Conservation (phyloP, 1,140 invertebrate species). For the Heliconius eleuchia region DNA sequence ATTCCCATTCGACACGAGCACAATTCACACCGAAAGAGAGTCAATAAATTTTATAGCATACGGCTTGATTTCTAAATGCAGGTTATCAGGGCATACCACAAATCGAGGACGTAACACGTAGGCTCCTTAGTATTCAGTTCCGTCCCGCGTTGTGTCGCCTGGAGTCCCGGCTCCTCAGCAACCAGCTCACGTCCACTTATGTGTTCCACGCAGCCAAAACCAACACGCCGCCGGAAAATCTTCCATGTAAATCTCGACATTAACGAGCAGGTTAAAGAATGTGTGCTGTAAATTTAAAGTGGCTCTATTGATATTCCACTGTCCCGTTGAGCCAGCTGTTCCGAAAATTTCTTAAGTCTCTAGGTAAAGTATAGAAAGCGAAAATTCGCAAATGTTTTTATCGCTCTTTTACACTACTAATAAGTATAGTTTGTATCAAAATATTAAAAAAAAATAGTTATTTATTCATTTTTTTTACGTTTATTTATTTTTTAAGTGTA, state of each 20-base stretch:
- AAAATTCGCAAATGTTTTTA: no score
- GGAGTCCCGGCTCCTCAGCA: constrained; percentile 62
- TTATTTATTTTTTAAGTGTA: no score
- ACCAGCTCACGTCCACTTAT: constrained; percentile 77
- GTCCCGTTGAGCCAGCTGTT: constrained; percentile 20
- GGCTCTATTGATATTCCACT: constrained; percentile 27
- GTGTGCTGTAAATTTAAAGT: constrained; percentile 69
- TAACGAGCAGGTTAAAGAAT: constrained; percentile 72
- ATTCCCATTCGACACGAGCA: constrained; percentile 57
- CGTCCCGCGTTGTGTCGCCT: constrained; percentile 57
- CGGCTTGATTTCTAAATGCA: constrained; percentile 77
- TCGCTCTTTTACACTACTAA: no score
- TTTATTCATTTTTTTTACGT: no score
- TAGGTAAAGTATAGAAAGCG: no score
- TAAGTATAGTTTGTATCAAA: no score
- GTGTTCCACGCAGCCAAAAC: constrained; percentile 80
- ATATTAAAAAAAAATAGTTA: no score
- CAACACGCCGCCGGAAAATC: constrained; percentile 74
- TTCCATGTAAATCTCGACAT: constrained; percentile 78
- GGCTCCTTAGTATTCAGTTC: constrained; percentile 76
- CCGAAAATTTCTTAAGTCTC: neutral
- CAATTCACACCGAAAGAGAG: constrained; percentile 67
- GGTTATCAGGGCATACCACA: constrained; percentile 78
- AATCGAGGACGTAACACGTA: constrained; percentile 71
- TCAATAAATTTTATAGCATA: constrained; percentile 75